Evolutionary conservation across 2,888 invertebrate genomes (phyloP).

Genomic region (Calameuta filiformis): DNA sequence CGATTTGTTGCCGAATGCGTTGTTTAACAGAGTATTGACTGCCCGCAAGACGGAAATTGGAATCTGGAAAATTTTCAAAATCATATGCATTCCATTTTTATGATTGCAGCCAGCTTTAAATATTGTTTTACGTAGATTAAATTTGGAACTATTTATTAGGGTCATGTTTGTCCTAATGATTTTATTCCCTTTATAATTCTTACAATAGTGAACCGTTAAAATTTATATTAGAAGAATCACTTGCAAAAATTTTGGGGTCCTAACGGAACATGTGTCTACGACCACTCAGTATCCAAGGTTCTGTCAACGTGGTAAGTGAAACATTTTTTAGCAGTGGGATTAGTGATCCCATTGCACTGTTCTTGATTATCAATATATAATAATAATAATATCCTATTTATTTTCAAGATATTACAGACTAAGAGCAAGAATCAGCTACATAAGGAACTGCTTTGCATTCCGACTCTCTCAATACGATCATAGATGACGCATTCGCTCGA

Average conservation of each 20-base stretch:
- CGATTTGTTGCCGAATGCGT: slow-evolving; percentile 16
- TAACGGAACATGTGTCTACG: background rate
- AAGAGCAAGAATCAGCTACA: too few species aligned
- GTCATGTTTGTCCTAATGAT: background rate
- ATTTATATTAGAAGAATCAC: background rate
- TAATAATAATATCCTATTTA: too few species aligned
- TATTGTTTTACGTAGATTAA: background rate
- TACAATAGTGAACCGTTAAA: background rate
- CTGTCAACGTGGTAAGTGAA: background rate
- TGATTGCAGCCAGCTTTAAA: background rate
- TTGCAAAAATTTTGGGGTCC: background rate
- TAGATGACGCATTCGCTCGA: background rate
- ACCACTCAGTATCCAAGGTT: background rate
- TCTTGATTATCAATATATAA: background rate
- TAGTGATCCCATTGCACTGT: background rate
- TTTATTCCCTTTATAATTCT: background rate
- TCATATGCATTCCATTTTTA: background rate
- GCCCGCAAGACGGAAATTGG: slow-evolving; percentile 18
- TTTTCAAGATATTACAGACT: too few species aligned
- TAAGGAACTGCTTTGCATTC: too few species aligned
- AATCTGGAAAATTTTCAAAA: slow-evolving; percentile 10
- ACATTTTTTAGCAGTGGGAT: background rate
- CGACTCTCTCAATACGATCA: background rate
- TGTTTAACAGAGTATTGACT: slow-evolving; percentile 16
- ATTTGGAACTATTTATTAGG: background rate